Conservation (phyloP, 1,140 invertebrate genomes). For the Conus ventricosus region DNA sequence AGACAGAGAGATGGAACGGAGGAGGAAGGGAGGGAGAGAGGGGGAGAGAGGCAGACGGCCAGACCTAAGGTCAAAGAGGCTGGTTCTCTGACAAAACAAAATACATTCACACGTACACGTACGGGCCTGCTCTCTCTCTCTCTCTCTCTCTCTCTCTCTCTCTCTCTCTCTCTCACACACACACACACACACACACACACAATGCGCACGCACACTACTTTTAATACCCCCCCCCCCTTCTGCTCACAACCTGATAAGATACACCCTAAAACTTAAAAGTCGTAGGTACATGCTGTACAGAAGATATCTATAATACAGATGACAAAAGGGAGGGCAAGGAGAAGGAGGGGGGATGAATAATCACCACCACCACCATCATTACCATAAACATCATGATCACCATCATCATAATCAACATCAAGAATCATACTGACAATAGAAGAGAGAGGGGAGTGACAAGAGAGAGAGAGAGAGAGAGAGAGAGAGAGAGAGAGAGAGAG, state of each 20-base stretch:
- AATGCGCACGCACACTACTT: background rate
- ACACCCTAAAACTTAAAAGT: background rate
- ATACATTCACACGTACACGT: background rate
- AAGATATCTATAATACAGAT: background rate
- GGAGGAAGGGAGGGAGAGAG: constrained; percentile 2
- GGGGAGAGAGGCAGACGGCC: background rate
- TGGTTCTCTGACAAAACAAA: background rate
- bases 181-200: background rate
- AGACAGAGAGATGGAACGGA: background rate
- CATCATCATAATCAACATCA: background rate
- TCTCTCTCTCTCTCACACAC: too few species aligned
- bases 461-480: background rate
- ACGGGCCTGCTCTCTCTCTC: too few species aligned
- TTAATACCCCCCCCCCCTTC: background rate
- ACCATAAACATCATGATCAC: too few species aligned
- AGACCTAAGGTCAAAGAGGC: background rate
- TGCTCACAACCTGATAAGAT: background rate
- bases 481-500: background rate
- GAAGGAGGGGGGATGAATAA: too few species aligned
- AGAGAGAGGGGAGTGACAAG: background rate
- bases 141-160: too few species aligned
- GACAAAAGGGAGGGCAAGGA: background rate
- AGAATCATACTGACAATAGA: background rate
- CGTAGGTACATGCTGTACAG: background rate
- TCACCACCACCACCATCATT: too few species aligned